These are phyloP conservation scores for Drosophila lacertosa DNA, from an alignment of 1,140 invertebrate species.

Conservation along the genomic window DNA sequence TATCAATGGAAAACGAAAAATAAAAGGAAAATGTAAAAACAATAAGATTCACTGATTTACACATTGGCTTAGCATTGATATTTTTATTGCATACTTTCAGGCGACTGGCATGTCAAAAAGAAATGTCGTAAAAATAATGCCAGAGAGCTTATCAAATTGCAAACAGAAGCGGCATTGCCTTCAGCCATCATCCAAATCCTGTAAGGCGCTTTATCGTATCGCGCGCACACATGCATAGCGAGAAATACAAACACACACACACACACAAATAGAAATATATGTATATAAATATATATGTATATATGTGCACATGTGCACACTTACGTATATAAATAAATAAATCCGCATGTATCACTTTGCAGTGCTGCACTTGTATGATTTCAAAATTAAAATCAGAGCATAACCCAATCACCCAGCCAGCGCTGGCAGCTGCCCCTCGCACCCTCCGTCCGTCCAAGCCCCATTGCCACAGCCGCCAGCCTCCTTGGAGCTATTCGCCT, in stretches of 20 bases:
- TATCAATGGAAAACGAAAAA: background rate
- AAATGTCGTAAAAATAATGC: constrained; percentile 79
- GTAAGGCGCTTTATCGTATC: constrained; percentile 80
- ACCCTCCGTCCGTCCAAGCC: background rate
- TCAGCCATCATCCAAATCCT: constrained; percentile 71
- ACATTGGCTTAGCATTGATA: constrained; percentile 75
- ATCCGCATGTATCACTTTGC: constrained; percentile 66
- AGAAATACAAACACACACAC: background rate
- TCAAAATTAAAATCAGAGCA: constrained; percentile 81
- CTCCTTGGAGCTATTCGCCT: constrained; percentile 37
- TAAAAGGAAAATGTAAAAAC: constrained; percentile 63
- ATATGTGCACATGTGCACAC: background rate
- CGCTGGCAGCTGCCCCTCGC: background rate
- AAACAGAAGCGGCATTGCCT: constrained; percentile 69
- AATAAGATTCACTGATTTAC: constrained; percentile 79
- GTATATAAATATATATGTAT: background rate
- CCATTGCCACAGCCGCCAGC: background rate
- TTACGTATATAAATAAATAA: constrained; percentile 73
- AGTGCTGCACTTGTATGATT: constrained; percentile 77
- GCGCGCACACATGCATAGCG: constrained; percentile 52
- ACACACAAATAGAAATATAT: background rate
- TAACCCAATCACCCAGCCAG: constrained; percentile 67
- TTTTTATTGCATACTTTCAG: constrained; percentile 77
- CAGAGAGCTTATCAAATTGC: constrained; percentile 80
- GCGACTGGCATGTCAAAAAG: constrained; percentile 48